Evolutionary conservation across 2,113 vertebrate genomes (phyloP).

Genomic region (Felis catus): F.catus_Fca126_mat1.0 CM031419.1:79513001-79513500

Average conservation of each 20-base stretch:
- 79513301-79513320: slow-evolving; percentile 41
- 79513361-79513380: slow-evolving; percentile 33
- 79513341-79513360: slow-evolving; percentile 64
- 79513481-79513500: slow-evolving; percentile 48
- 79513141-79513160: slow-evolving; percentile 39
- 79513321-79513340: slow-evolving; percentile 53
- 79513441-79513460: slow-evolving; percentile 58
- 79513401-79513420: neutral
- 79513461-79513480: slow-evolving; percentile 35
- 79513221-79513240: slow-evolving; percentile 41
- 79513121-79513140: slow-evolving; percentile 24
- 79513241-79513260: neutral
- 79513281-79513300: slow-evolving; percentile 26
- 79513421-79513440: slow-evolving; percentile 54
- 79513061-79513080: slow-evolving; percentile 20
- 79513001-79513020: neutral
- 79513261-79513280: neutral
- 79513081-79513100: slow-evolving; percentile 5
- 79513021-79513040: slow-evolving; percentile 30
- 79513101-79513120: slow-evolving; percentile 41
- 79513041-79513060: slow-evolving; percentile 33
- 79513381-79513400: slow-evolving; percentile 46
- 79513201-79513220: slow-evolving; percentile 6
- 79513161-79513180: slow-evolving; percentile 64
- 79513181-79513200: slow-evolving; percentile 67